A percentile compares a stretch with the other conserved stretches of the same genome.
Conservation (phyloP, 2,888 invertebrate genomes). For the Synanthedon tipuliformis region DNA sequence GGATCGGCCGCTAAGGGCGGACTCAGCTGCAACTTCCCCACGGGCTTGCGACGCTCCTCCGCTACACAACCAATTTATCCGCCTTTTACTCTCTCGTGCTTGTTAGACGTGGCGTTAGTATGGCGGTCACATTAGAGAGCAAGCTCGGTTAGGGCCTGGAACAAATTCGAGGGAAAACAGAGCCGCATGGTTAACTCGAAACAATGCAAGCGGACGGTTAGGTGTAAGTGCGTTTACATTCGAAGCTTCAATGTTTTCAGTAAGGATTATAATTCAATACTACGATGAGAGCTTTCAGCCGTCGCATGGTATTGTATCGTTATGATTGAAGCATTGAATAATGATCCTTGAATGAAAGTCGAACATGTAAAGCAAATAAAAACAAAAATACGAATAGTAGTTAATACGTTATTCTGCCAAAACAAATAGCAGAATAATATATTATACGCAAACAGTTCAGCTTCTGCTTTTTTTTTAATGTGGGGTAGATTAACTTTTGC, state of each 20-base stretch:
- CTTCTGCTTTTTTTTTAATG: too few relatives aligned
- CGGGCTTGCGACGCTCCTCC: slow-evolving; percentile 63
- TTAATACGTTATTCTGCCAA: too few relatives aligned
- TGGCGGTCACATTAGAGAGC: slow-evolving; percentile 70
- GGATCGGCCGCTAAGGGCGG: slow-evolving; percentile 49
- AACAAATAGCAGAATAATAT: too few relatives aligned
- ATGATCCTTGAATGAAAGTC: slow-evolving; percentile 59
- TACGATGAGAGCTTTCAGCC: not conserved
- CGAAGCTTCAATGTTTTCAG: slow-evolving; percentile 33
- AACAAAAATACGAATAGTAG: slow-evolving; percentile 12
- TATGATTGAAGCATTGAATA: slow-evolving; percentile 32
- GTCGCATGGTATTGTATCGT: not conserved
- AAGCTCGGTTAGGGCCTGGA: slow-evolving; percentile 72
- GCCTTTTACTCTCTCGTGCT: slow-evolving; percentile 57
- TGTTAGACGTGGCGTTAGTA: slow-evolving; percentile 68
- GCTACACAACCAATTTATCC: slow-evolving; percentile 65
- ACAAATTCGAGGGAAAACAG: slow-evolving; percentile 68
- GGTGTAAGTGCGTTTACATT: slow-evolving; percentile 32
- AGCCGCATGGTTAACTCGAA: slow-evolving; percentile 62
- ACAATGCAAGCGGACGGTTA: slow-evolving; percentile 63
- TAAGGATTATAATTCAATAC: slow-evolving; percentile 52
- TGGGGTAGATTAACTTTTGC: too few relatives aligned
- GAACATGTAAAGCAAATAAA: slow-evolving; percentile 44
- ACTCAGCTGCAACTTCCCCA: slow-evolving; percentile 50
- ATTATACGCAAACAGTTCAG: too few relatives aligned